These are phyloP conservation scores for Tragelaphus scriptus DNA, from an alignment of 2,113 vertebrate genomes.

Conservation along the genomic window DNA sequence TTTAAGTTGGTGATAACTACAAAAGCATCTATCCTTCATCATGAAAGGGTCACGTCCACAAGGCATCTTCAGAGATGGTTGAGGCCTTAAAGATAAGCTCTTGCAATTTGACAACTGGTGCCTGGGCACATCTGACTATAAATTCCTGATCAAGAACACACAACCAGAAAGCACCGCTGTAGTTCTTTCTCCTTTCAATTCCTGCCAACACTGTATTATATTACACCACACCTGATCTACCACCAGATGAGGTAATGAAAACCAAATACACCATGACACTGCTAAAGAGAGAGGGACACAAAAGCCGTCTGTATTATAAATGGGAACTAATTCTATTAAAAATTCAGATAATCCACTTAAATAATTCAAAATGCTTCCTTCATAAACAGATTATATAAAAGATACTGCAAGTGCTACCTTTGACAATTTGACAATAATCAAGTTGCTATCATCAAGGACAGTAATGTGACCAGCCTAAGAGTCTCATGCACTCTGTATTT, in stretches of 20 bases:
- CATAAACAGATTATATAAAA: constrained; percentile 5
- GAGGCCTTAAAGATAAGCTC: not conserved
- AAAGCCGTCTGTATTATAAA: not conserved
- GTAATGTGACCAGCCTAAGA: not conserved
- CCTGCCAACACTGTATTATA: not conserved
- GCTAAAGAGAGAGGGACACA: not conserved
- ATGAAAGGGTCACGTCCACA: not conserved
- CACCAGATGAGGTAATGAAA: not conserved
- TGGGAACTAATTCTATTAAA: constrained; percentile 31
- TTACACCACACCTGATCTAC: constrained; percentile 25
- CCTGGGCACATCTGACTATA: not conserved
- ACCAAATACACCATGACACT: not conserved
- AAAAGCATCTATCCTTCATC: not conserved
- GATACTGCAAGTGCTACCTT: not conserved
- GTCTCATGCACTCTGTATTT: not conserved
- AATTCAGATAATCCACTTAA: constrained; percentile 42
- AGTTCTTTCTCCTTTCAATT: not conserved
- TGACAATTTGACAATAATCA: not conserved
- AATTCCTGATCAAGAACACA: not conserved
- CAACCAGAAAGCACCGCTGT: not conserved
- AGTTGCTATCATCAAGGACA: not conserved
- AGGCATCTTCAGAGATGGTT: not conserved
- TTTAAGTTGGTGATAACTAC: not conserved
- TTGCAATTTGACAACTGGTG: not conserved
- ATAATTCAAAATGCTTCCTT: constrained; percentile 44